Percentiles rank a stretch among this genome's conserved stretches.
phyloP scores from a whole-genome alignment of 2,888 invertebrate genomes.

The Drosophila crucigera region DNA sequence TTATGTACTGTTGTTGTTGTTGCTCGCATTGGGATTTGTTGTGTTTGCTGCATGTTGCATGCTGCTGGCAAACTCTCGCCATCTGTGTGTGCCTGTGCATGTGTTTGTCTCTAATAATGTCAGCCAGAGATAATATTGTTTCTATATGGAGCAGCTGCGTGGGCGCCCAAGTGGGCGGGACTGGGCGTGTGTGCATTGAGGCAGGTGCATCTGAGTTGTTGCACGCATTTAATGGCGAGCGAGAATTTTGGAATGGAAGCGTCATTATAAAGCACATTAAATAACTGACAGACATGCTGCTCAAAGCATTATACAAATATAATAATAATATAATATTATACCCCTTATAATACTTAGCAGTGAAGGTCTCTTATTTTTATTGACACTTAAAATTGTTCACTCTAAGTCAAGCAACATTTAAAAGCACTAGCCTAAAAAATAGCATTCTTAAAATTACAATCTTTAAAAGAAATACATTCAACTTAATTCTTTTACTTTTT shows the following conservation, averaged over 20 bases:
- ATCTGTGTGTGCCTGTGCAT: background rate
- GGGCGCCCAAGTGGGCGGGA: constrained; percentile 43
- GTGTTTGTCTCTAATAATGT: constrained; percentile 39
- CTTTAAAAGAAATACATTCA: background rate
- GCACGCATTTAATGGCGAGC: background rate
- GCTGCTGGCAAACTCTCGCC: constrained; percentile 29
- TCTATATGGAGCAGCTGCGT: constrained; percentile 39
- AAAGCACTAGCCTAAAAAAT: background rate
- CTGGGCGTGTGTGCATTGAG: constrained; percentile 44
- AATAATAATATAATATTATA: background rate
- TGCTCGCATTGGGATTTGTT: constrained; percentile 29
- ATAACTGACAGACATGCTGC: background rate
- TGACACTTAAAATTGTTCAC: background rate
- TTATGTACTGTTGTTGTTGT: constrained; percentile 44
- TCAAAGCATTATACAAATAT: background rate
- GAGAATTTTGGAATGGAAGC: background rate
- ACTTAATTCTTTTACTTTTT: background rate
- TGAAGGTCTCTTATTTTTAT: background rate
- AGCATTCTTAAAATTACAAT: background rate
- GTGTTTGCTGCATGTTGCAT: constrained; percentile 39
- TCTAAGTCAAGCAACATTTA: background rate
- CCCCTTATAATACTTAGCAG: too few relatives aligned
- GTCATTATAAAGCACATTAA: background rate
- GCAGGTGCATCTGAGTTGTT: constrained; percentile 44
- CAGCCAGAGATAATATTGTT: constrained; percentile 7